phyloP scores from a whole-genome alignment of 2,113 vertebrate genomes.

The Phycodurus eques region DNA sequence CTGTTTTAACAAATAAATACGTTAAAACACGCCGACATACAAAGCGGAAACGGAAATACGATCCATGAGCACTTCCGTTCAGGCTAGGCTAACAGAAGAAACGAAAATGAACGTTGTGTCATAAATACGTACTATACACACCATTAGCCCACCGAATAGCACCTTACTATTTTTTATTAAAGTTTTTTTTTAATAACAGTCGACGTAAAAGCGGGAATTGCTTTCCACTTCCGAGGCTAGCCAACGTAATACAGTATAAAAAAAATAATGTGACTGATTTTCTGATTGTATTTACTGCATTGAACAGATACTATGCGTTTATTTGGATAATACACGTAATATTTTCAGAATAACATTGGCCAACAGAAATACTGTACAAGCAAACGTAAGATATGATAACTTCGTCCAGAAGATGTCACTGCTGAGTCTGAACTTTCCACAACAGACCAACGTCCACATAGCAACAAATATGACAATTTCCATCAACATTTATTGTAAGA shows the following conservation, averaged over 20 bases:
- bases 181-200: background rate
- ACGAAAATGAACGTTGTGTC: background rate
- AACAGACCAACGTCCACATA: too few relatives aligned
- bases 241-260: background rate
- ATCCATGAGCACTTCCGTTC: background rate
- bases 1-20: background rate
- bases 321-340: background rate
- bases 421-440: background rate
- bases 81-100: background rate
- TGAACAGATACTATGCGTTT: background rate
- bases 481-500: background rate
- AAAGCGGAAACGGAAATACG: background rate
- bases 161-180: background rate
- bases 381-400: background rate
- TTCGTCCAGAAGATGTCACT: slow-evolving; percentile 7
- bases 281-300: background rate
- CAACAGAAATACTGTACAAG: background rate
- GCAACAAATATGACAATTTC: background rate
- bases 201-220: slow-evolving; percentile 9
- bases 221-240: background rate
- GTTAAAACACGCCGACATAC: background rate
- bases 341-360: background rate
- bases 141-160: background rate
- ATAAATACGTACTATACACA: background rate
- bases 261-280: background rate